Percentiles rank a stretch among this genome's conserved stretches.
These are phyloP conservation scores for Chaetodon trifascialis DNA, from an alignment of 2,113 vertebrate genomes.

Conservation along the genomic window DNA sequence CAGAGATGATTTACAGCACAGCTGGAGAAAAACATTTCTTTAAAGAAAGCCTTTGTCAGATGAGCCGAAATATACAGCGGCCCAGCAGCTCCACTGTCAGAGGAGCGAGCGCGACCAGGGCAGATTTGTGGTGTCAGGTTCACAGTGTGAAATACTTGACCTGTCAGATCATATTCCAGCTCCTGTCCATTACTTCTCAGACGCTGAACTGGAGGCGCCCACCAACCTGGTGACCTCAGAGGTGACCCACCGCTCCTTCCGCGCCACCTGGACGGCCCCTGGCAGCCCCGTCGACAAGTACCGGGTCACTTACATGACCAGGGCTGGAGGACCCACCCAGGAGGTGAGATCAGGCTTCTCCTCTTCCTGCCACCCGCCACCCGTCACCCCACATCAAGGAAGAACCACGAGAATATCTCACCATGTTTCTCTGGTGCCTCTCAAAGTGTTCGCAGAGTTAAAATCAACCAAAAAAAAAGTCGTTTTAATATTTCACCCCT, in stretches of 20 bases:
- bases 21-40: constrained; percentile 6
- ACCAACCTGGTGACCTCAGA: constrained; percentile 92
- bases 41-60: not conserved
- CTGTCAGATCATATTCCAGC: constrained; percentile 26
- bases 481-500: not conserved
- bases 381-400: no score
- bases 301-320: constrained; percentile 88
- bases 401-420: not conserved
- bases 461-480: not conserved
- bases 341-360: constrained; percentile 80
- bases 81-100: constrained; percentile 5
- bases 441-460: not conserved
- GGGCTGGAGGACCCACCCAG: constrained; percentile 85
- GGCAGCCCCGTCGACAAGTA: constrained; percentile 89
- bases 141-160: constrained; percentile 46
- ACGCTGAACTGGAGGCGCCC: constrained; percentile 73
- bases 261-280: constrained; percentile 91
- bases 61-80: constrained; percentile 18
- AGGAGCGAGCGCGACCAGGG: not conserved
- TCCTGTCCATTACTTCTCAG: constrained; percentile 45
- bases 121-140: constrained; percentile 61
- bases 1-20: constrained; percentile 54
- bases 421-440: not conserved
- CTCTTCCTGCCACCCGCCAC: not conserved
- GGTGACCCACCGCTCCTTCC: constrained; percentile 91